Evolutionary conservation across 53 echinoderm and acorn worm genomes (phyloP).

Genomic region (Patiria pectinifera): DNA sequence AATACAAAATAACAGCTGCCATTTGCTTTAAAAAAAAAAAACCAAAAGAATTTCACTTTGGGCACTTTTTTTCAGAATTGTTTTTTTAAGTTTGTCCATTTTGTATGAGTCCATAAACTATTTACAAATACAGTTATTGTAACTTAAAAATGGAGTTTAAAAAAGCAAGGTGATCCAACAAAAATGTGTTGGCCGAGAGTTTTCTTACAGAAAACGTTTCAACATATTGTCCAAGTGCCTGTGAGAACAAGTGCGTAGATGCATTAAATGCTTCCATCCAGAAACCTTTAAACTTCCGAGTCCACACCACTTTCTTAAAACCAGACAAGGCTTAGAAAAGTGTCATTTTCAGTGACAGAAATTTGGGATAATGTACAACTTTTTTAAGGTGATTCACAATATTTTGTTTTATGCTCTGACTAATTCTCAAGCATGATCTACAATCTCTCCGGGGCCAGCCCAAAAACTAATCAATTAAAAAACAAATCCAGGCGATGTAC

Average conservation of each 20-base stretch:
- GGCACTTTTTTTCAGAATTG: not conserved
- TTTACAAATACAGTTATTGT: no score
- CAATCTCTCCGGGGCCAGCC: not conserved
- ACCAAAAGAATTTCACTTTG: not conserved
- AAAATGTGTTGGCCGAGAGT: no score
- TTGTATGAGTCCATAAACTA: not conserved
- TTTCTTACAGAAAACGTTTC: no score
- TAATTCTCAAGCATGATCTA: not conserved
- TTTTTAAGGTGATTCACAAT: not conserved
- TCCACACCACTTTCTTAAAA: no score
- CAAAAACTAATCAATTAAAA: not conserved
- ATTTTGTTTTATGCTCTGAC: not conserved
- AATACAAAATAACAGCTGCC: not conserved
- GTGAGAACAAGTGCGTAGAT: not conserved
- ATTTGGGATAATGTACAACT: not conserved
- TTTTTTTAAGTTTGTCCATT: not conserved
- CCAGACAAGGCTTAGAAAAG: not conserved
- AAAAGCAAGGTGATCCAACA: no score
- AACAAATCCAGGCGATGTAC: not conserved
- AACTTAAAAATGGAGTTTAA: not conserved
- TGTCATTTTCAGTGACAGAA: not conserved
- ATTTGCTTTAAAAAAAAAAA: not conserved
- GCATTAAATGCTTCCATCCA: not conserved
- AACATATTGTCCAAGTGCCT: not conserved
- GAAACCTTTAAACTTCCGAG: no score